Percentiles rank a stretch among this genome's conserved stretches.
Conservation (phyloP, 2,888 invertebrate species). For the Ethmia dodecea region DNA sequence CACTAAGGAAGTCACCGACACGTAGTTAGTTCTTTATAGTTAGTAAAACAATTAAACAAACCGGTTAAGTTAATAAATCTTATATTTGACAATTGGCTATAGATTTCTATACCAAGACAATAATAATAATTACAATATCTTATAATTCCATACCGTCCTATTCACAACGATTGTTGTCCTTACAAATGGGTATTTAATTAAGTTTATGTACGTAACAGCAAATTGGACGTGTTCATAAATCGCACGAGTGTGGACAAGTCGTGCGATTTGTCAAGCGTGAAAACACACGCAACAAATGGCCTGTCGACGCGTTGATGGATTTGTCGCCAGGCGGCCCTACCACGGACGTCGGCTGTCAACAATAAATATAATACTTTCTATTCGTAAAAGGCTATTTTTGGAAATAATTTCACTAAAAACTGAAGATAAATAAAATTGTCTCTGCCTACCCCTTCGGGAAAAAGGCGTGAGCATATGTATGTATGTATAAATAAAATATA, state of each 20-base stretch:
- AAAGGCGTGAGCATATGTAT: not conserved
- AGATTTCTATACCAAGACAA: too few relatives aligned
- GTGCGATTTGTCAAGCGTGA: slow-evolving; percentile 69
- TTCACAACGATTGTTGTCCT: too few relatives aligned
- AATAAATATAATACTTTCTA: slow-evolving; percentile 35
- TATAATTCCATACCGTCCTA: slow-evolving; percentile 1
- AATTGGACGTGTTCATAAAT: slow-evolving; percentile 52
- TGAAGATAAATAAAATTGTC: slow-evolving; percentile 5
- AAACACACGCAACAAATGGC: slow-evolving; percentile 72
- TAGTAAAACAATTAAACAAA: too few relatives aligned
- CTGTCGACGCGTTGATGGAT: slow-evolving; percentile 73
- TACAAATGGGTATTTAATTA: too few relatives aligned
- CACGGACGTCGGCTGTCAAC: slow-evolving; percentile 49
- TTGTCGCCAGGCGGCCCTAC: slow-evolving; percentile 68
- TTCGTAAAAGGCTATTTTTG: not conserved
- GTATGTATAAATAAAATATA: not conserved
- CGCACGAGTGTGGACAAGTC: slow-evolving; percentile 66
- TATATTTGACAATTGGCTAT: too few relatives aligned
- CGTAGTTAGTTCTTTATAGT: too few relatives aligned
- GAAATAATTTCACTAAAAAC: too few relatives aligned
- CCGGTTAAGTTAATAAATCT: too few relatives aligned
- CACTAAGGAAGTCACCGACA: too few relatives aligned
- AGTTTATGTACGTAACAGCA: slow-evolving; percentile 42
- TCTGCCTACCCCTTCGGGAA: too few relatives aligned
- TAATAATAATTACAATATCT: too few relatives aligned